phyloP scores from a whole-genome alignment of 2,113 vertebrate genomes.

The Cisticola juncidis region DNA sequence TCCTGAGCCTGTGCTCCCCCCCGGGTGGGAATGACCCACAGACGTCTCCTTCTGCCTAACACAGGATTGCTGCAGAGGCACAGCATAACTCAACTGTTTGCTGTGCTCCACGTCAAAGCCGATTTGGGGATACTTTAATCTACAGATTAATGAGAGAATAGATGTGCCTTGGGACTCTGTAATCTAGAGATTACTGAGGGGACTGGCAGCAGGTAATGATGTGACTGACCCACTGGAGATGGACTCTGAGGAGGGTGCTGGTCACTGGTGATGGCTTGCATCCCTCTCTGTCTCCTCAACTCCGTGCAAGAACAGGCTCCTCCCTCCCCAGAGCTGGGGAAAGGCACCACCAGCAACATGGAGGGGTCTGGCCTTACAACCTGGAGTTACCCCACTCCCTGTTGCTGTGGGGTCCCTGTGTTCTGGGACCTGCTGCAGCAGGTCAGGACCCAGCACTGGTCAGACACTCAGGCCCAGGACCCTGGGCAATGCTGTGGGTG shows the following conservation, averaged over 20 bases:
- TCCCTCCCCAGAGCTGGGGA: background rate
- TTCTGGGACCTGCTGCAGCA: background rate
- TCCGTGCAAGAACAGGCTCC: background rate
- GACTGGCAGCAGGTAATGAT: background rate
- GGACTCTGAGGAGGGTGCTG: background rate
- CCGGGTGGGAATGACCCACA: background rate
- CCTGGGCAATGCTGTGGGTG: fast-evolving
- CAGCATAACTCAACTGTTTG: background rate
- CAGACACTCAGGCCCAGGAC: background rate
- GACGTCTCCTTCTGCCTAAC: background rate
- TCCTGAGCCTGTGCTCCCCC: background rate
- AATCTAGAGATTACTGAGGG: constrained; percentile 30
- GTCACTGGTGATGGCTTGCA: background rate
- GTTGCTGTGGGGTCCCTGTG: background rate
- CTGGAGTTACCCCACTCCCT: fast-evolving
- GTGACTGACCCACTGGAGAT: background rate
- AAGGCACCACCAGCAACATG: fast-evolving
- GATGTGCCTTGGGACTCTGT: background rate
- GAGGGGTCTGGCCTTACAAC: background rate
- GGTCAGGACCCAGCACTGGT: background rate
- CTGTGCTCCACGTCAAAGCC: constrained; percentile 50
- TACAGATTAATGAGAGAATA: constrained; percentile 50
- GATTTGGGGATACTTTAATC: constrained; percentile 59
- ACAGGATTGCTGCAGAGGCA: background rate
- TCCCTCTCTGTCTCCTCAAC: background rate